Evolutionary conservation across 2,888 invertebrate species (phyloP).

Genomic region (Melanostoma mellinum): DNA sequence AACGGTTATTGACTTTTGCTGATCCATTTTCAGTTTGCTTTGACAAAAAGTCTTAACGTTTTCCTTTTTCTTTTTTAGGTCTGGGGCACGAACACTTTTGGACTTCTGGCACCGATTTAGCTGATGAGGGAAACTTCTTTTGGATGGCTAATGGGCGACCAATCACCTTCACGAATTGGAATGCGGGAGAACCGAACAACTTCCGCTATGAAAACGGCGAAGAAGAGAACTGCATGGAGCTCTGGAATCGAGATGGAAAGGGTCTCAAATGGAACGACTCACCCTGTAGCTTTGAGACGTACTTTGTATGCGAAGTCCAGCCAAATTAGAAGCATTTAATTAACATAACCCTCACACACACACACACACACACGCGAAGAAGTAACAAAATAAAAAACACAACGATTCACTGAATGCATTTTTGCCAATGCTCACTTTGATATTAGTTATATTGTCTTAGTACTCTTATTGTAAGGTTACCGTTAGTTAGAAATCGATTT

Average conservation of each 20-base stretch:
- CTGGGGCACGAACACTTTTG: constrained; percentile 95
- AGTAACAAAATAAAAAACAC: constrained; percentile 13
- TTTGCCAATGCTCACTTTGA: constrained; percentile 44
- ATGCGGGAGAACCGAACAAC: constrained; percentile 96
- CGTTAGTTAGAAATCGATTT: constrained; percentile 45
- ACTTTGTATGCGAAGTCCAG: constrained; percentile 93
- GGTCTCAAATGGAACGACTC: constrained; percentile 97
- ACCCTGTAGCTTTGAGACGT: constrained; percentile 96
- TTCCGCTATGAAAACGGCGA: constrained; percentile 95
- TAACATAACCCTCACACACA: background rate
- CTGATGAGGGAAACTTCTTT: constrained; percentile 95
- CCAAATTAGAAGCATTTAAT: constrained; percentile 75
- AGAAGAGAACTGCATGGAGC: constrained; percentile 94
- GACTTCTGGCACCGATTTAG: constrained; percentile 95
- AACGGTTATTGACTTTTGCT: constrained; percentile 47
- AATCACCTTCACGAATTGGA: constrained; percentile 95
- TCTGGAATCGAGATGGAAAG: constrained; percentile 95
- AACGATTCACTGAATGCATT: constrained; percentile 25
- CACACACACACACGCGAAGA: constrained; percentile 7
- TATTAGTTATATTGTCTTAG: constrained; percentile 43
- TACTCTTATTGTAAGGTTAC: constrained; percentile 23
- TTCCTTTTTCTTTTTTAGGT: constrained; percentile 83
- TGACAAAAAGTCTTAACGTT: constrained; percentile 9
- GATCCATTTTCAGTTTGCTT: background rate
- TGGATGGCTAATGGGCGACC: constrained; percentile 96